phyloP scores from a whole-genome alignment of 2,113 vertebrate genomes.

The Prionailurus bengalensis region DNA sequence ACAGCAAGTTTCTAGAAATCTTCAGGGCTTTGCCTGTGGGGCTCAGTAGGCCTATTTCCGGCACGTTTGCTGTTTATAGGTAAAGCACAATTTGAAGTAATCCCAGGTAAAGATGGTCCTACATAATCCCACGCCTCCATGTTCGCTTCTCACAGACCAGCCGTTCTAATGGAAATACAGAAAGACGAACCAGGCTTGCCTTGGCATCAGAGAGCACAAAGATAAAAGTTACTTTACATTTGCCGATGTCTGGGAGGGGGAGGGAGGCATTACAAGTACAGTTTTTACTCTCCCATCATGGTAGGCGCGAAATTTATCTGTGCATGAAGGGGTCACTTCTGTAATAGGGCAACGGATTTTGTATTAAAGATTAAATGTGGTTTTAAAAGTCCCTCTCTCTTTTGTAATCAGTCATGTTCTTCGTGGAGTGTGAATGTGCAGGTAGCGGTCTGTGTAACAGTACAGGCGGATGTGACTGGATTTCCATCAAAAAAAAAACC shows the following conservation, averaged over 20 bases:
- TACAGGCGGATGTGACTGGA: conserved; percentile 21
- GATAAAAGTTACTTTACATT: conserved; percentile 75
- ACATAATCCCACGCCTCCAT: conserved; percentile 42
- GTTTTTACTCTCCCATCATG: conserved; percentile 79
- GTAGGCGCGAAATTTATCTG: conserved; percentile 89
- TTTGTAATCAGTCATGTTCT: conserved; percentile 69
- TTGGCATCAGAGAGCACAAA: conserved; percentile 84
- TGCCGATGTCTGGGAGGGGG: conserved; percentile 52
- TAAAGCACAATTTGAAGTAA: conserved; percentile 81
- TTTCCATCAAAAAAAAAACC: neutral
- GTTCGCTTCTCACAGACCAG: conserved; percentile 70
- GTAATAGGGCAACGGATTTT: conserved; percentile 93
- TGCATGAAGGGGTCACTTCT: conserved; percentile 92
- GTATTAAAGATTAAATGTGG: conserved; percentile 96
- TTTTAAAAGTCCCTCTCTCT: conserved; percentile 91
- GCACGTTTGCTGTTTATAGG: conserved; percentile 73
- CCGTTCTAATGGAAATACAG: conserved; percentile 60
- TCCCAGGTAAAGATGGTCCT: conserved; percentile 66
- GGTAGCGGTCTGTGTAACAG: neutral
- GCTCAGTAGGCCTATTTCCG: conserved; percentile 52
- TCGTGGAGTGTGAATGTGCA: neutral
- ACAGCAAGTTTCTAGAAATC: conserved; percentile 73
- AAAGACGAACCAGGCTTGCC: conserved; percentile 17
- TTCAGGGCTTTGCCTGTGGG: conserved; percentile 77
- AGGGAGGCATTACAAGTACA: conserved; percentile 51